These are phyloP conservation scores for Apodemia duryi DNA, from an alignment of 2,888 invertebrate genomes.

Conservation along the genomic window DNA sequence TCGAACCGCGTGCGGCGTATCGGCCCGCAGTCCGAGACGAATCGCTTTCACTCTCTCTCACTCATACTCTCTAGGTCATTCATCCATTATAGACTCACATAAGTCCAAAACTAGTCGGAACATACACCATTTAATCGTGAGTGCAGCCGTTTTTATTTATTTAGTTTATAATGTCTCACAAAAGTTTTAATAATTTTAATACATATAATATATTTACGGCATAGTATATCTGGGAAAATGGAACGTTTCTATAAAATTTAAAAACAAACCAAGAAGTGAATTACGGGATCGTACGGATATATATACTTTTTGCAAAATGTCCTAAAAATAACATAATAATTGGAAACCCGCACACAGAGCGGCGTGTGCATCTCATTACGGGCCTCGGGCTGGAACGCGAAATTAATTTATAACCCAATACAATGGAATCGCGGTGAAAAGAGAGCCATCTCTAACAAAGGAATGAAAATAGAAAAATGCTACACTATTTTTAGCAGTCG, in stretches of 20 bases:
- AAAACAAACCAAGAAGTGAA: too few species aligned
- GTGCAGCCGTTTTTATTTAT: not conserved
- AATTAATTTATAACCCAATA: constrained; percentile 68
- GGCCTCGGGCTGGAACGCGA: constrained; percentile 38
- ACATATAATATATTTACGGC: too few species aligned
- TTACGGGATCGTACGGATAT: too few species aligned
- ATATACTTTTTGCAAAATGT: not conserved
- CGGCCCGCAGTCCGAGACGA: too few species aligned
- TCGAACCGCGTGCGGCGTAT: too few species aligned
- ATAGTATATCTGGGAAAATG: too few species aligned
- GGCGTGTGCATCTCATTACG: constrained; percentile 48
- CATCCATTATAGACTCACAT: not conserved
- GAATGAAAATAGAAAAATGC: constrained; percentile 16
- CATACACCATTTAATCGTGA: not conserved
- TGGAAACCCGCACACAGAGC: not conserved
- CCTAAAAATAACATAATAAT: not conserved
- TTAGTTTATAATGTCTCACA: too few species aligned
- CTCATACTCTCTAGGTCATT: too few species aligned
- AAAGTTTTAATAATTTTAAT: too few species aligned
- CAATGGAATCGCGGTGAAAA: constrained; percentile 32
- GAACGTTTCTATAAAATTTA: too few species aligned
- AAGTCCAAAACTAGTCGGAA: not conserved
- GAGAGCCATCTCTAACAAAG: constrained; percentile 26
- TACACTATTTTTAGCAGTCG: constrained; percentile 12
- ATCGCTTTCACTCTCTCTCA: too few species aligned